Conservation (phyloP, 2,888 invertebrate genomes). For the Coleophora deauratella region DNA sequence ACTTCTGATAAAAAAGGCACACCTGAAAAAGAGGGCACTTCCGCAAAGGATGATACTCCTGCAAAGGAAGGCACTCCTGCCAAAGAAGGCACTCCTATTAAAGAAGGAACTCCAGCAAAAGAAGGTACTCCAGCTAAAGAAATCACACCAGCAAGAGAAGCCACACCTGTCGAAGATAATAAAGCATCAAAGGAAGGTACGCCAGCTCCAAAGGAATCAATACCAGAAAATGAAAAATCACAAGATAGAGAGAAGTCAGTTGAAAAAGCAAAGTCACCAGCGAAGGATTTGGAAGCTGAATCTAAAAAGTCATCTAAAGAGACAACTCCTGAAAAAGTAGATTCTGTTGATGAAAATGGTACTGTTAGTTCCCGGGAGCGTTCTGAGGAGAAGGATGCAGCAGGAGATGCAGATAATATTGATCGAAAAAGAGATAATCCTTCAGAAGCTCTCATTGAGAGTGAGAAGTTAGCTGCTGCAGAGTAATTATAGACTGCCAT, state of each 20-base stretch:
- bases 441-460: constrained; percentile 59
- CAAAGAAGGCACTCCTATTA: constrained; percentile 29
- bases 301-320: constrained; percentile 42
- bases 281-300: constrained; percentile 33
- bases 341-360: constrained; percentile 54
- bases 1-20: constrained; percentile 38
- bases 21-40: constrained; percentile 35
- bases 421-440: constrained; percentile 49
- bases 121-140: constrained; percentile 39
- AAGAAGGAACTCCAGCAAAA: constrained; percentile 36
- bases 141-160: constrained; percentile 28
- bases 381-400: constrained; percentile 49
- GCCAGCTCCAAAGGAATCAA: constrained; percentile 20
- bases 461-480: constrained; percentile 50
- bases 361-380: constrained; percentile 57
- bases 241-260: constrained; percentile 38
- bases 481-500: constrained; percentile 36
- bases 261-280: constrained; percentile 36
- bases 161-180: constrained; percentile 14
- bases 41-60: constrained; percentile 29
- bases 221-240: constrained; percentile 29
- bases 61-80: constrained; percentile 24
- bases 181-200: constrained; percentile 15
- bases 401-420: constrained; percentile 23
- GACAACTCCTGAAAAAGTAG: constrained; percentile 41